phyloP scores from a whole-genome alignment of 2,888 invertebrate genomes.

The Leptinotarsa tumamoca region DNA sequence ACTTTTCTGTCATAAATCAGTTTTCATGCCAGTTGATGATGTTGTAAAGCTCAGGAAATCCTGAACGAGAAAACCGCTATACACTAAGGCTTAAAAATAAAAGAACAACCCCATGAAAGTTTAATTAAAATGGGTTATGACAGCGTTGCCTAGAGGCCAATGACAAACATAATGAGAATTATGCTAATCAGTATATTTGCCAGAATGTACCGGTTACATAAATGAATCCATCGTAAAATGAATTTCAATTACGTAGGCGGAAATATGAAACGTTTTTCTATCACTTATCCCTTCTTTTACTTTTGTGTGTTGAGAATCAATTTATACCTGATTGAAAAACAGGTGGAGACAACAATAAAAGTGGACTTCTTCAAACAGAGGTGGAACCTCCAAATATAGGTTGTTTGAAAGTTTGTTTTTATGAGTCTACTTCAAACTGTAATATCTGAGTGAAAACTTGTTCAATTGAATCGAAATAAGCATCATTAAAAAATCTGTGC shows the following conservation, averaged over 20 bases:
- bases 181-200: slow-evolving; percentile 10
- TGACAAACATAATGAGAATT: slow-evolving; percentile 18
- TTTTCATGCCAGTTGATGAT: neutral
- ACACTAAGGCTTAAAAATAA: neutral
- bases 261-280: neutral
- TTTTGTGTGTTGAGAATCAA: too few relatives aligned
- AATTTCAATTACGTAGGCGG: neutral
- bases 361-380: too few relatives aligned
- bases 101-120: neutral
- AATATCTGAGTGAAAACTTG: too few relatives aligned
- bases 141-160: slow-evolving; percentile 10
- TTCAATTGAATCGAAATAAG: too few relatives aligned
- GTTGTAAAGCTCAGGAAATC: neutral
- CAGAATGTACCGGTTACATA: slow-evolving; percentile 1
- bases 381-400: too few relatives aligned
- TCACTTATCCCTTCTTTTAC: too few relatives aligned
- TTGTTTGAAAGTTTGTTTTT: too few relatives aligned
- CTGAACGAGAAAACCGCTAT: neutral
- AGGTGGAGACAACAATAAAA: too few relatives aligned
- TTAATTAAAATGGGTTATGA: neutral
- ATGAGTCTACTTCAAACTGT: too few relatives aligned
- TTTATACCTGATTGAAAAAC: too few relatives aligned
- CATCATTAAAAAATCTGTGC: too few relatives aligned
- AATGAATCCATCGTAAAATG: neutral
- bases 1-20: neutral